Evolutionary conservation across 2,113 vertebrate genomes (phyloP).

Genomic region (Panthera leo): DNA sequence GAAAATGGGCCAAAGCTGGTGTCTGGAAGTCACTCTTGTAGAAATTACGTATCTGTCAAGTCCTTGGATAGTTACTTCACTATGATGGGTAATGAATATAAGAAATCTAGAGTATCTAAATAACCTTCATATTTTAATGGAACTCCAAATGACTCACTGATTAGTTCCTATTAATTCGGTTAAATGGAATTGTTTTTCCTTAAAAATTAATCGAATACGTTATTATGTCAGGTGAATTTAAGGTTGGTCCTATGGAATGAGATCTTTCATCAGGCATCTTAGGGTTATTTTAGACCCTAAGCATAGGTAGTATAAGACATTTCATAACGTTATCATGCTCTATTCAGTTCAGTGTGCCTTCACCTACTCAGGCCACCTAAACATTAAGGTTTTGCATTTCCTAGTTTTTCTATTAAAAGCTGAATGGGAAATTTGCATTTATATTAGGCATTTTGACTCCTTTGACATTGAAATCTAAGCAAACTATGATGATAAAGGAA

Average conservation of each 20-base stretch:
- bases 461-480: slow-evolving; percentile 29
- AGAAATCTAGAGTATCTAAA: background rate
- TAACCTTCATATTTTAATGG: background rate
- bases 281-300: background rate
- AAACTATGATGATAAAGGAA: background rate
- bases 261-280: background rate
- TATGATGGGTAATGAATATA: background rate
- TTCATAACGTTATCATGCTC: background rate
- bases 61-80: background rate
- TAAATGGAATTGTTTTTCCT: background rate
- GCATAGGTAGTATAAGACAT: background rate
- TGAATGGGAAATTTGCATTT: slow-evolving; percentile 57
- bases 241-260: background rate
- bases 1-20: background rate
- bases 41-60: background rate
- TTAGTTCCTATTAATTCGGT: background rate
- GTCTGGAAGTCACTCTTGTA: background rate
- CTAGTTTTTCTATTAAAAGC: slow-evolving; percentile 14
- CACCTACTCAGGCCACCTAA: background rate
- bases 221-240: background rate
- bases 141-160: background rate
- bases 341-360: background rate
- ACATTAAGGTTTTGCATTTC: background rate
- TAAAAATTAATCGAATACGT: background rate
- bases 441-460: slow-evolving; percentile 62